Evolutionary conservation across 2,113 vertebrate species (phyloP), one percentile per base, ranked within the genome.

Genomic region (Hyaena hyaena): DNA sequence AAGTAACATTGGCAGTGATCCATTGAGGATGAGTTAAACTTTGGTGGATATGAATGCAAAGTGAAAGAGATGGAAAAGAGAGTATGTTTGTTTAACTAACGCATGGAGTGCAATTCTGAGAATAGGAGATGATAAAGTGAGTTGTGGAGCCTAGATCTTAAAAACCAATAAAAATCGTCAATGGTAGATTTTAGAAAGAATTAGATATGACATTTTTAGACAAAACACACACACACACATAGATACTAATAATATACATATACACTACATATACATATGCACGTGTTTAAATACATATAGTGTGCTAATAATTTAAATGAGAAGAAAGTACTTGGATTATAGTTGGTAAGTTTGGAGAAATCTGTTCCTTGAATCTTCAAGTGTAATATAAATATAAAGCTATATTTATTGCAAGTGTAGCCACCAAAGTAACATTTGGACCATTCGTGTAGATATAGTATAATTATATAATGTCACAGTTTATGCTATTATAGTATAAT

Each of bases 41-140:
- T 16, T 24, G 1, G 19, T 31, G 35, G 5, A 17, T 66, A 35
- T 48, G 80, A 63, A 77, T 66, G 35, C 1, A 48, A 58, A 66
- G 6, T 19, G 12, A 79, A 85, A 4, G 12, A 61, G 26, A 28
- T 7, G 19, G 26, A 2, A 65, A 33, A 73, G 33, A 1, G 9
- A 16, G 17, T 63, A 0, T 4, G 4, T 43, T 48, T 31, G 45
- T 80, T 79, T 28, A n/a, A 9, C 1, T 16, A 5, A 85, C 63
- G 7, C 19, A 21, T 1, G 4, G 21, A 33, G 5, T 14, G 2
- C 9, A 3, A 5, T 15, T 66, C 1, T 58, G 7, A 33, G 17
- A 74, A 17, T 15, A 65, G 50, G 1, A 31, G 6, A 10, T 76
- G 23, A 17, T 17, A 33, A 80, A 81, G 10, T 74, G 80, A 61